Evolutionary conservation across 2,888 invertebrate species (phyloP).

Genomic region (Gasteruption jaculator): DNA sequence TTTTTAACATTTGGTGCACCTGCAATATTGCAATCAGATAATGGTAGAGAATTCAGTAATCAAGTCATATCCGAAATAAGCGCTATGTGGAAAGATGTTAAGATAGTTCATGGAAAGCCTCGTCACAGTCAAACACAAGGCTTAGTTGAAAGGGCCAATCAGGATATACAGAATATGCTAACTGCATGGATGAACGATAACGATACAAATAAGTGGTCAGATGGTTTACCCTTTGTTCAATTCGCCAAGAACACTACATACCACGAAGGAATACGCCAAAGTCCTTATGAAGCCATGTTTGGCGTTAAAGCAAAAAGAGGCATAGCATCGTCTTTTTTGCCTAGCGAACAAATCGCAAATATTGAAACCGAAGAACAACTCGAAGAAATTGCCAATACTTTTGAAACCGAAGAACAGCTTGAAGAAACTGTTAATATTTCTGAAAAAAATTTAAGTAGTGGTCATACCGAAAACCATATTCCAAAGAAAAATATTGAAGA

Average conservation of each 20-base stretch:
- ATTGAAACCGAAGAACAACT: conserved; percentile 31
- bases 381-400: conserved; percentile 25
- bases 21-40: conserved; percentile 33
- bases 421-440: conserved; percentile 23
- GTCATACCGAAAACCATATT: conserved; percentile 22
- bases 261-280: conserved; percentile 40
- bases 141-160: conserved; percentile 28
- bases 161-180: conserved; percentile 30
- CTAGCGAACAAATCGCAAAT: conserved; percentile 25
- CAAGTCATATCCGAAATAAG: conserved; percentile 26
- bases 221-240: conserved; percentile 45
- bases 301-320: conserved; percentile 32
- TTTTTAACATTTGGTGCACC: conserved; percentile 35
- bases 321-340: conserved; percentile 28
- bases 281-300: conserved; percentile 44
- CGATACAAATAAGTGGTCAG: conserved; percentile 41
- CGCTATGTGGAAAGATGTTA: conserved; percentile 27
- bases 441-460: conserved; percentile 24
- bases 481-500: conserved; percentile 17
- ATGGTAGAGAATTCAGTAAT: conserved; percentile 35
- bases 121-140: conserved; percentile 29
- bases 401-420: conserved; percentile 26
- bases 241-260: conserved; percentile 46
- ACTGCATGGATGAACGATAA: conserved; percentile 42
- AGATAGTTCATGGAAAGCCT: conserved; percentile 31